Base-by-base conservation (phyloP, 1,140 invertebrate species). In the Temnothorax curvispinosus region DNA sequence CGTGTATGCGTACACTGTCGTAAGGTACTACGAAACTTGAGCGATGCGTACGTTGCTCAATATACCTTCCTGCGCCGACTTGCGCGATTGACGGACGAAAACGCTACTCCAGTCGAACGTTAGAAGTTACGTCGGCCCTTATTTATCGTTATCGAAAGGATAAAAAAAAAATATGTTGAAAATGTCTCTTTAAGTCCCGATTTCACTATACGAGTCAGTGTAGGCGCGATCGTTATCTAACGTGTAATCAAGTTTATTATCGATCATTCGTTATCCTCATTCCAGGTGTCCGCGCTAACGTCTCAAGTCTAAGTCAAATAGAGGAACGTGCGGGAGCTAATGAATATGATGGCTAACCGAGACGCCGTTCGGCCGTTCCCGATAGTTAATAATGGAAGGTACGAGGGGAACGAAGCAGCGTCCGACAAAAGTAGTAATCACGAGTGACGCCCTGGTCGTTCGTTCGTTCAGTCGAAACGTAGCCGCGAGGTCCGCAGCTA, bases 401-500 rank as follows among this genome's bases (percentile, higher is more conserved):
- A 44, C 35, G n/a, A n/a, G 35, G 62, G 47, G 38, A 38, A 64
- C n/a, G 58, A 52, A 35, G 6, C 18, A 8, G 21, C 54, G 81
- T 41, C 27, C 27, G 69, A 52, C 71, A 50, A 71, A 85, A 74
- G 41, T 81, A 56, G 85, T 65, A 64, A 87, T 87, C 76, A 56
- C 76, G 64, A n/a, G 74, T 88, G 75, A 87, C 85, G 71, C 65
- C 41, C 56, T 35, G 77, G 38, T 52, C 50, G 38, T 77, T 78
- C 47, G 65, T 71, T 86, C 76, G 50, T 69, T 58, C 18, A 38
- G 47, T 56, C 44, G 44, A 69, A 87, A 44, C 27, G 32, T 77
- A 69, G 82, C 62, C 65, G 67, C 78, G 18, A 58, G 80, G 27
- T 41, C 15, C 27, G 54, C 27, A 74, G 52, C 52, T 50, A 72